Evolutionary conservation across 2,888 invertebrate genomes (phyloP).

Genomic region (Apamea sordens): DNA sequence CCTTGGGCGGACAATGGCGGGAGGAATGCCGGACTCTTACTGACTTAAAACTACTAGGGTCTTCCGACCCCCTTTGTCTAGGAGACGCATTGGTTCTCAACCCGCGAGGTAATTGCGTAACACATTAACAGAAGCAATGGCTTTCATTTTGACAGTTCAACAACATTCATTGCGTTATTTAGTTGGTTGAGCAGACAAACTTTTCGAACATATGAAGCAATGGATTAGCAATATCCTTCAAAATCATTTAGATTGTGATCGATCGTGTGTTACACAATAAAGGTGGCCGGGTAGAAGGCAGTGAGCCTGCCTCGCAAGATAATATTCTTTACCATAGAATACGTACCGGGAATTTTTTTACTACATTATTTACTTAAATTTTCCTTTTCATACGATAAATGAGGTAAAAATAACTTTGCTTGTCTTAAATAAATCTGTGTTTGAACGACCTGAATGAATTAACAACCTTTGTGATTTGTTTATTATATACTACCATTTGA

Average conservation of each 20-base stretch:
- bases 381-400: not conserved
- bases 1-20: not conserved
- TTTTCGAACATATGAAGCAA: not conserved
- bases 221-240: not conserved
- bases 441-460: not conserved
- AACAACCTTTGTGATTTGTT: constrained; percentile 14
- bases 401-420: no score
- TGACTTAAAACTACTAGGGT: not conserved
- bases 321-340: not conserved
- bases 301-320: not conserved
- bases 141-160: not conserved
- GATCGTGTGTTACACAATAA: not conserved
- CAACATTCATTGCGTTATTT: no score
- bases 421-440: constrained; percentile 1
- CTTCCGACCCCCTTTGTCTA: not conserved
- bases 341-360: not conserved
- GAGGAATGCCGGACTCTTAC: not conserved
- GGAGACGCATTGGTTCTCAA: not conserved
- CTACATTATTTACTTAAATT: not conserved
- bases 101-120: not conserved
- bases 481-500: constrained; percentile 8
- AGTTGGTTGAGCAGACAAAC: no score
- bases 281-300: no score
- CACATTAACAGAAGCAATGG: not conserved
- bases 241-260: not conserved